Evolutionary conservation across 2,113 vertebrate genomes (phyloP).

Genomic region (Eulacestoma nigropectus): DNA sequence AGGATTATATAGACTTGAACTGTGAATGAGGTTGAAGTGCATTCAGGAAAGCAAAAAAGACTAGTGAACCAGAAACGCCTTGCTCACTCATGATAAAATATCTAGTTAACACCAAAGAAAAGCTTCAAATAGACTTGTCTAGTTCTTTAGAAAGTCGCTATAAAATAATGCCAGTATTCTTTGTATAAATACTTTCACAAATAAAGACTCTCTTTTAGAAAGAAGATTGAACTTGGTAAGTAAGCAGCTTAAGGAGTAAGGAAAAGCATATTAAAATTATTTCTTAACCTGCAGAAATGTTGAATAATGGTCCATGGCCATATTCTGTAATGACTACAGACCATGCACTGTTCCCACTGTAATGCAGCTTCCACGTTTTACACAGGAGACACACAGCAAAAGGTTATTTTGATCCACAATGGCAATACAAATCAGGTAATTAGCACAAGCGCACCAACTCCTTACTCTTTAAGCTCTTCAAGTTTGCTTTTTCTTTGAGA

Average conservation of each 20-base stretch:
- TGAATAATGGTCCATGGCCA: neutral
- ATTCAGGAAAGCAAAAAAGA: conserved; percentile 72
- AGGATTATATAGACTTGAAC: conserved; percentile 70
- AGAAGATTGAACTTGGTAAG: conserved; percentile 57
- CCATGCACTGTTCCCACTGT: neutral
- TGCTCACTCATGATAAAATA: conserved; percentile 79
- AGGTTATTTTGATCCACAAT: neutral
- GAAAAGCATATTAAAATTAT: conserved; percentile 48
- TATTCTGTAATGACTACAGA: neutral
- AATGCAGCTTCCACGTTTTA: neutral
- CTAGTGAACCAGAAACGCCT: conserved; percentile 69
- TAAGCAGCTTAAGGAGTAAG: conserved; percentile 69
- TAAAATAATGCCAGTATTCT: conserved; percentile 70
- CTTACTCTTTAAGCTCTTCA: neutral
- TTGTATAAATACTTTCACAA: conserved; percentile 60
- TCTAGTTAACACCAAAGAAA: conserved; percentile 74
- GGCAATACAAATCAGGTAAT: neutral
- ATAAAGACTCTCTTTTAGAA: conserved; percentile 61
- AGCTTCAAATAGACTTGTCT: conserved; percentile 70
- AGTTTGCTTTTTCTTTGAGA: neutral
- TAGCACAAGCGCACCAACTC: neutral
- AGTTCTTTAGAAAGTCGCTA: conserved; percentile 66
- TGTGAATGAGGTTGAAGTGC: conserved; percentile 66
- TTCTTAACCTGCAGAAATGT: conserved; percentile 42
- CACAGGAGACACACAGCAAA: neutral